Percentiles rank a stretch among this genome's conserved stretches.
Evolutionary conservation across 2,888 invertebrate species (phyloP).

Genomic region (Allygus modestus): DNA sequence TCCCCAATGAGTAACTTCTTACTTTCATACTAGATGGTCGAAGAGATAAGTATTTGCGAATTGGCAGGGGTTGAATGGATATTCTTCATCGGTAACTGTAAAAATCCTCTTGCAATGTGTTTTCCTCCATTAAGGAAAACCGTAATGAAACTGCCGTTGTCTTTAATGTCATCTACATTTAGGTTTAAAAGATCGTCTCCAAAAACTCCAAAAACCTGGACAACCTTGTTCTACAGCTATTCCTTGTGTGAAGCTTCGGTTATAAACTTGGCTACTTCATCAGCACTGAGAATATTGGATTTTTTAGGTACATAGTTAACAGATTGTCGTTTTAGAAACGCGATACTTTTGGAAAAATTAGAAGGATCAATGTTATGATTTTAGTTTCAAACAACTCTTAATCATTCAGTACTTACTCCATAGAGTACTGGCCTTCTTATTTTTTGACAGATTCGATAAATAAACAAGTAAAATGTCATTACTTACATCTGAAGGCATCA

Average conservation of each 20-base stretch:
- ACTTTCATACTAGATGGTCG: not conserved
- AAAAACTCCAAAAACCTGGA: slow-evolving; percentile 24
- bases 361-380: slow-evolving; percentile 37
- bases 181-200: slow-evolving; percentile 39
- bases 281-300: slow-evolving; percentile 13
- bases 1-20: not conserved
- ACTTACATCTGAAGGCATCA: not conserved
- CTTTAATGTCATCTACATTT: slow-evolving; percentile 31
- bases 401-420: slow-evolving; percentile 46
- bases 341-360: slow-evolving; percentile 29
- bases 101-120: slow-evolving; percentile 12
- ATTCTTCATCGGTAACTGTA: slow-evolving; percentile 24
- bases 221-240: slow-evolving; percentile 21
- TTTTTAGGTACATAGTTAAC: slow-evolving; percentile 43
- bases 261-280: slow-evolving; percentile 38
- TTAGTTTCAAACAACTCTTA: slow-evolving; percentile 22
- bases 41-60: not conserved
- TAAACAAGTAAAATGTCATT: slow-evolving; percentile 36
- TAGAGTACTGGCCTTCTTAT: slow-evolving; percentile 1
- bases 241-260: slow-evolving; percentile 10
- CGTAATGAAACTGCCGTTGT: slow-evolving; percentile 10
- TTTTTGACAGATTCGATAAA: slow-evolving; percentile 5
- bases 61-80: slow-evolving; percentile 5
- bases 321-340: slow-evolving; percentile 27
- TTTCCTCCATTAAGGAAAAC: slow-evolving; percentile 32